Percentiles rank a stretch among this genome's conserved stretches.
These are phyloP conservation scores for Xenops minutus DNA, from an alignment of 2,797 vertebrate species.

Conservation along the genomic window DNA sequence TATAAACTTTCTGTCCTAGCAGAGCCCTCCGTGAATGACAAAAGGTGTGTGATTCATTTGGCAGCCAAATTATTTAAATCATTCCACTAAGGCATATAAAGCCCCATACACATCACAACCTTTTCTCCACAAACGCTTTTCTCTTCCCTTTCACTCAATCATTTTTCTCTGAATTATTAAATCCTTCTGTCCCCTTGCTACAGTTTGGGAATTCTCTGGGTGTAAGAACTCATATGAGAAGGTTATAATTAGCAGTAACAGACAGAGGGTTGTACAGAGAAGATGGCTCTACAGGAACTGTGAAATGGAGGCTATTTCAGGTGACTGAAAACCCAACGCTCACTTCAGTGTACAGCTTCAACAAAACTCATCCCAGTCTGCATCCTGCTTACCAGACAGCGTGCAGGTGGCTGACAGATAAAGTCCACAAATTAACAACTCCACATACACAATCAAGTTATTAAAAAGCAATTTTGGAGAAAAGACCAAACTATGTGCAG, in stretches of 20 bases:
- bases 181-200: slow-evolving; percentile 26
- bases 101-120: slow-evolving; percentile 39
- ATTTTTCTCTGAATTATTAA: slow-evolving; percentile 51
- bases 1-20: slow-evolving; percentile 27
- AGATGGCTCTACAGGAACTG: slow-evolving; percentile 2
- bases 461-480: background rate
- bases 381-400: background rate
- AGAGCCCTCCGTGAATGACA: slow-evolving; percentile 30
- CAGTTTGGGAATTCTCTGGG: slow-evolving; percentile 44
- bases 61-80: slow-evolving; percentile 71
- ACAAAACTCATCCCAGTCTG: slow-evolving; percentile 41
- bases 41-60: slow-evolving; percentile 62
- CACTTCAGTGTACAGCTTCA: slow-evolving; percentile 16
- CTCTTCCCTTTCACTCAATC: slow-evolving; percentile 17
- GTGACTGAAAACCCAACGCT: slow-evolving; percentile 40
- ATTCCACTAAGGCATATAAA: slow-evolving; percentile 58
- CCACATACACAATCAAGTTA: background rate
- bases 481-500: background rate
- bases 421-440: background rate
- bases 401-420: background rate
- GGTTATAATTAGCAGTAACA: slow-evolving; percentile 56
- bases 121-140: background rate
- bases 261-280: slow-evolving; percentile 32
- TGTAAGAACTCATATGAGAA: slow-evolving; percentile 30
- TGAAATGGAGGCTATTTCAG: slow-evolving; percentile 56